Conservation (phyloP, 2,888 invertebrate genomes). For the Dione juno region DNA sequence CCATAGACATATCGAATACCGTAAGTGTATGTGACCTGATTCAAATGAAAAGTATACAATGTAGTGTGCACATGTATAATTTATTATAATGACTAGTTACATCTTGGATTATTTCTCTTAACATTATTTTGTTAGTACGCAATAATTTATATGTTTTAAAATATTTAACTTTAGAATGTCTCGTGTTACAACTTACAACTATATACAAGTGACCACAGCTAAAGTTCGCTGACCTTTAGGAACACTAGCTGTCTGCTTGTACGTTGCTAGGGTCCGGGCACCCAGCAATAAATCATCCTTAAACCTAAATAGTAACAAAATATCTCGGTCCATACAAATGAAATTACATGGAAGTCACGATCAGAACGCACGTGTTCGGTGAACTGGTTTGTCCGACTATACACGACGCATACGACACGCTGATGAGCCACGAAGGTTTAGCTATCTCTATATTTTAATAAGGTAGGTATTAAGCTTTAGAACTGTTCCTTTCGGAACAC, state of each 20-base stretch:
- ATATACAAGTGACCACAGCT: neutral
- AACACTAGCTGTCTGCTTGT: slow-evolving; percentile 6
- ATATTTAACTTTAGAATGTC: neutral
- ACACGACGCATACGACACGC: slow-evolving; percentile 24
- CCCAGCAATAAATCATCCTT: slow-evolving; percentile 28
- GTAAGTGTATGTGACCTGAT: slow-evolving; percentile 50
- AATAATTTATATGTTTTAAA: neutral
- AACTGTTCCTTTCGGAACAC: no score
- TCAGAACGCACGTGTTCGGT: slow-evolving; percentile 62
- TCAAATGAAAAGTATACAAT: slow-evolving; percentile 37
- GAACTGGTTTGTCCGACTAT: slow-evolving; percentile 41
- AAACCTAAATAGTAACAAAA: slow-evolving; percentile 39
- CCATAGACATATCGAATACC: slow-evolving; percentile 45
- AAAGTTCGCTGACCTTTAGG: slow-evolving; percentile 21
- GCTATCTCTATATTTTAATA: slow-evolving; percentile 8
- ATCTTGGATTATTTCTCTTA: neutral
- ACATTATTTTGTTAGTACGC: neutral
- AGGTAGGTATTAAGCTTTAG: neutral
- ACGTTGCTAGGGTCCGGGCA: slow-evolving; percentile 12
- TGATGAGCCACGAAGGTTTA: slow-evolving; percentile 26
- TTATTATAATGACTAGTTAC: neutral
- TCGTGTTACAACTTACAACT: neutral
- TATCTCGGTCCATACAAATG: slow-evolving; percentile 44
- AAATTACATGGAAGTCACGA: slow-evolving; percentile 65
- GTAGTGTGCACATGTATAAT: slow-evolving; percentile 21